Percentiles rank a stretch among this genome's conserved stretches.
Conservation (phyloP, 2,888 invertebrate species). For the Cerastis leucographa region DNA sequence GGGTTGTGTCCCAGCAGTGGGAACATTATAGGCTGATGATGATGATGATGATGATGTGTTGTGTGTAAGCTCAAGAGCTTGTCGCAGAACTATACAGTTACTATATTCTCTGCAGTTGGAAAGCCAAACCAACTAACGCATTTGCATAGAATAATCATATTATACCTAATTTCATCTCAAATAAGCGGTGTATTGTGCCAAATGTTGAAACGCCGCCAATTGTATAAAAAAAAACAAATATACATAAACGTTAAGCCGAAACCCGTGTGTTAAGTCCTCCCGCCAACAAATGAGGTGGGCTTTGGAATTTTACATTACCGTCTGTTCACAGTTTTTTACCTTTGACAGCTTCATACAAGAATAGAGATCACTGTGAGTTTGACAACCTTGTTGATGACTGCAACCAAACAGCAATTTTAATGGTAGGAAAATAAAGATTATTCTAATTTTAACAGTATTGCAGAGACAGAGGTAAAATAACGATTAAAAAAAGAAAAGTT, state of each 20-base stretch:
- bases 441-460: neutral
- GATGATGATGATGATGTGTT: too few species aligned
- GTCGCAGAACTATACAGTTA: neutral
- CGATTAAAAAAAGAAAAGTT: too few species aligned
- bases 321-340: neutral
- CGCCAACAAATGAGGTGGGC: slow-evolving; percentile 11
- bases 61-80: slow-evolving; percentile 3
- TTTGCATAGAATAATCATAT: neutral
- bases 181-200: neutral
- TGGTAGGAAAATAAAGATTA: neutral
- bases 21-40: too few species aligned
- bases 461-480: too few species aligned
- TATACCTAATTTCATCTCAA: neutral
- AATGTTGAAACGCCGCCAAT: neutral
- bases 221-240: slow-evolving; percentile 4
- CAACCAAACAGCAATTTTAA: neutral
- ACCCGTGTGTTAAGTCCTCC: neutral
- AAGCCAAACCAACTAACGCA: neutral
- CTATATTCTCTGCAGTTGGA: neutral
- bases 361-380: neutral
- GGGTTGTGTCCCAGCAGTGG: too few species aligned
- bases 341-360: neutral
- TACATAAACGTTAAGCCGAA: neutral
- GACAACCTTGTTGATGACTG: neutral
- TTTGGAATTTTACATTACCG: neutral